Percentiles rank a stretch among this genome's conserved stretches.
Evolutionary conservation across 2,888 invertebrate species (phyloP).

Genomic region (Scaptodrosophila latifasciaeformis): DNA sequence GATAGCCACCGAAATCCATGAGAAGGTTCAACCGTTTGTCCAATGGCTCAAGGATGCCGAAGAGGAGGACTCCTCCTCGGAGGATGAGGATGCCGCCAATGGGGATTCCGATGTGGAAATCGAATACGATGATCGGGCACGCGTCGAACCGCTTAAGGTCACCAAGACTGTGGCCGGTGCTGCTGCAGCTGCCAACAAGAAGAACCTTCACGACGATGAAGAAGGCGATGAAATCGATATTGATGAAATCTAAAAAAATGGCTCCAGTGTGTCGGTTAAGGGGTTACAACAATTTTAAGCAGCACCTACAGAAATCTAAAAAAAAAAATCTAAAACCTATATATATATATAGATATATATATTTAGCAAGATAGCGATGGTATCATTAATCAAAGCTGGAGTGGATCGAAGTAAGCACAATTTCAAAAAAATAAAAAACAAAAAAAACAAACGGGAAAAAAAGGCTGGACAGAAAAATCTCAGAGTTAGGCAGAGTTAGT

Average conservation of each 20-base stretch:
- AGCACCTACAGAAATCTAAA: not conserved
- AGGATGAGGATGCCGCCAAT: conserved; percentile 77
- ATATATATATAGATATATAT: not conserved
- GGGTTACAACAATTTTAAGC: not conserved
- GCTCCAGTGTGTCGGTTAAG: not conserved
- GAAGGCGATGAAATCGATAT: conserved; percentile 91
- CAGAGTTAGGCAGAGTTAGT: no score
- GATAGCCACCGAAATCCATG: conserved; percentile 91
- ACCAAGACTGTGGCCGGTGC: conserved; percentile 77
- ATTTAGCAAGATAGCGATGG: not conserved
- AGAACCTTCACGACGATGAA: conserved; percentile 80
- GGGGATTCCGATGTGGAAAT: conserved; percentile 82
- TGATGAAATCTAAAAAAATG: conserved; percentile 86
- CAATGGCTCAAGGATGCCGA: conserved; percentile 98
- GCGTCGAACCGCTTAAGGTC: conserved; percentile 83
- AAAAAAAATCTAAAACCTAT: not conserved
- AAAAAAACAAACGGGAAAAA: no score
- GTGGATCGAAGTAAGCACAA: not conserved
- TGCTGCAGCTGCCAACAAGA: conserved; percentile 71
- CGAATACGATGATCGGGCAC: conserved; percentile 92
- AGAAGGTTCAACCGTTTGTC: conserved; percentile 93
- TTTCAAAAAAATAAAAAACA: not conserved
- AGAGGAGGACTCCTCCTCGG: conserved; percentile 90
- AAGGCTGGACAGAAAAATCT: no score
- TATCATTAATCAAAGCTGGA: not conserved